These are phyloP conservation scores for Pollenia griseotomentosa DNA, from an alignment of 2,888 invertebrate species.

Conservation along the genomic window DNA sequence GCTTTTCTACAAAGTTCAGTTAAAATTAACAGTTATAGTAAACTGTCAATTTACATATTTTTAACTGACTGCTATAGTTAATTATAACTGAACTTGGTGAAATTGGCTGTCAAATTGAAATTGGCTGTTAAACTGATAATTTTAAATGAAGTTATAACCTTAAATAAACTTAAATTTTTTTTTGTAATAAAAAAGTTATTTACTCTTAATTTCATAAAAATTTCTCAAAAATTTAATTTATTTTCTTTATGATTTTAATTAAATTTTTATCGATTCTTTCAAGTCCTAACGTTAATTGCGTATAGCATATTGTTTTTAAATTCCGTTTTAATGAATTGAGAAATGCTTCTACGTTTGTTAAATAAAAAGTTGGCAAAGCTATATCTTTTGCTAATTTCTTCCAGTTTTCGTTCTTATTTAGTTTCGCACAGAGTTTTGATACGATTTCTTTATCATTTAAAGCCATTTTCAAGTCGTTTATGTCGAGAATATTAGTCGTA, in stretches of 20 bases:
- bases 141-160: too few species aligned
- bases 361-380: constrained; percentile 85
- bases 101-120: too few species aligned
- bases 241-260: constrained; percentile 45
- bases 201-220: too few species aligned
- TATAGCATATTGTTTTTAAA: constrained; percentile 73
- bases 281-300: constrained; percentile 75
- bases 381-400: constrained; percentile 86
- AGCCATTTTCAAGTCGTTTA: constrained; percentile 76
- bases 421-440: constrained; percentile 82
- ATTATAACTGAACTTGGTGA: too few species aligned
- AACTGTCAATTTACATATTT: too few species aligned
- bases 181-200: too few species aligned
- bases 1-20: too few species aligned
- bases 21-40: too few species aligned
- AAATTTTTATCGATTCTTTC: constrained; percentile 73
- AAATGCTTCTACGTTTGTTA: constrained; percentile 86
- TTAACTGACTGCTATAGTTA: too few species aligned
- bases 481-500: neutral
- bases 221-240: neutral
- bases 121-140: too few species aligned
- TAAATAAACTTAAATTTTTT: too few species aligned
- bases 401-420: constrained; percentile 87
- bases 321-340: constrained; percentile 84
- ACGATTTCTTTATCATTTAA: constrained; percentile 81